Conservation (phyloP, 2,797 vertebrate genomes). For the Tachyglossus aculeatus region DNA sequence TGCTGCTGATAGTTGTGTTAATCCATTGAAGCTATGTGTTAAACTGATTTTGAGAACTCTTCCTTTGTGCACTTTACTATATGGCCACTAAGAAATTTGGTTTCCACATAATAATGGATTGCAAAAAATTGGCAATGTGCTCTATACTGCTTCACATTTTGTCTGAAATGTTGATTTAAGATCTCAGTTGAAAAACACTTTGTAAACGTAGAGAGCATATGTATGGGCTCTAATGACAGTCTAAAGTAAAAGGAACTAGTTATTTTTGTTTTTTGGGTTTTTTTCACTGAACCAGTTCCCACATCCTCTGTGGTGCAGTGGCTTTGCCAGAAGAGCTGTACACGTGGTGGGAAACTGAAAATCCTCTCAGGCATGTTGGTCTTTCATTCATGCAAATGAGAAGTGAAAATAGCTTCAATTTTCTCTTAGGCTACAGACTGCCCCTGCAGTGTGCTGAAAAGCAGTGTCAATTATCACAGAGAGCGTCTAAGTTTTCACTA, state of each 20-base stretch:
- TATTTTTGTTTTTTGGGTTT: conserved; percentile 50
- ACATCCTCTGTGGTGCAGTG: conserved; percentile 49
- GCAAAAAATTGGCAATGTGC: not conserved
- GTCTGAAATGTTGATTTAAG: conserved; percentile 23
- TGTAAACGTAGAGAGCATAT: conserved; percentile 29
- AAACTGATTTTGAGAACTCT: conserved; percentile 18
- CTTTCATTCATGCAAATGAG: conserved; percentile 25
- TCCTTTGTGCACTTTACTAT: not conserved
- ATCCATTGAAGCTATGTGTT: too few relatives aligned
- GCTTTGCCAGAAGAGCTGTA: conserved; percentile 15
- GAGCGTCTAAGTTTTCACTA: not conserved
- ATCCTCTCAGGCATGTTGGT: conserved; percentile 26
- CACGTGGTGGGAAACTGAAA: conserved; percentile 29
- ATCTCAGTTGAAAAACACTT: conserved; percentile 35
- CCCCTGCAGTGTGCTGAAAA: not conserved
- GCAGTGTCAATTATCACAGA: not conserved
- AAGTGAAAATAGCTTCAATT: conserved; percentile 45
- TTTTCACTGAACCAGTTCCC: conserved; percentile 34
- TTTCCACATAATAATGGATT: accelerated
- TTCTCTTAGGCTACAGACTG: conserved; percentile 35
- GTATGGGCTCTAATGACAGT: conserved; percentile 26
- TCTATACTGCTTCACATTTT: conserved; percentile 21
- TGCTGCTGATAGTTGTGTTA: too few relatives aligned
- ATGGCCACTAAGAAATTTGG: too few relatives aligned
- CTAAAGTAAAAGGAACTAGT: conserved; percentile 46